A percentile compares a stretch with the other conserved stretches of the same genome.
Conservation (phyloP, 2,113 vertebrate genomes). For the Microtus montanus region DNA sequence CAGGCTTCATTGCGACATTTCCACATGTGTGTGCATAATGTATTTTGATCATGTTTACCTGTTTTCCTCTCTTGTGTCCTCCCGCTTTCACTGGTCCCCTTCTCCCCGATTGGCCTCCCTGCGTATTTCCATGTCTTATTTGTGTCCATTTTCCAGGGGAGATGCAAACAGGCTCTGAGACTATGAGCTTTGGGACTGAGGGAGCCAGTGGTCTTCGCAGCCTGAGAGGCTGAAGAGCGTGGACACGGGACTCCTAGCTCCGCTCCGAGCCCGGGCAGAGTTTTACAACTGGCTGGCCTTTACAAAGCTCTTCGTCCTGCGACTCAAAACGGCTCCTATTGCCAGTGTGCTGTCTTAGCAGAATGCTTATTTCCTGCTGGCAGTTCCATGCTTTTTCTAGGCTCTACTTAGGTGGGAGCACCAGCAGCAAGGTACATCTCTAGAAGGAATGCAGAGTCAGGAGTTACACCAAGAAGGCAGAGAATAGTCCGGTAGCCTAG, state of each 20-base stretch:
- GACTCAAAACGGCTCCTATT: not conserved
- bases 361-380: not conserved
- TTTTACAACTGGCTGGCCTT: not conserved
- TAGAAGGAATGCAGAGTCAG: not conserved
- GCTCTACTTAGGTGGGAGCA: not conserved
- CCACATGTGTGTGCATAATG: not conserved
- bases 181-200: not conserved
- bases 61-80: not conserved
- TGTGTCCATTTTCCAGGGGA: not conserved
- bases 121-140: accelerated
- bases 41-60: not conserved
- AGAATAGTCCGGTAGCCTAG: not conserved
- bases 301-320: not conserved
- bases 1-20: not conserved
- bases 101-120: not conserved
- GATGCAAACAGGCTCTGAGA: not conserved
- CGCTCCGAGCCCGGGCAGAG: not conserved
- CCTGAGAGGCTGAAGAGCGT: not conserved
- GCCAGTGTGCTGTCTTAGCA: not conserved
- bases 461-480: not conserved
- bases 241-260: not conserved
- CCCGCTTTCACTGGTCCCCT: not conserved
- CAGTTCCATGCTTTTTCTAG: not conserved
- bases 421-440: not conserved
- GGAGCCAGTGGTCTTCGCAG: not conserved